These are phyloP conservation scores for Rhea pennata DNA, from an alignment of 2,113 vertebrate species.

Conservation along the genomic window DNA sequence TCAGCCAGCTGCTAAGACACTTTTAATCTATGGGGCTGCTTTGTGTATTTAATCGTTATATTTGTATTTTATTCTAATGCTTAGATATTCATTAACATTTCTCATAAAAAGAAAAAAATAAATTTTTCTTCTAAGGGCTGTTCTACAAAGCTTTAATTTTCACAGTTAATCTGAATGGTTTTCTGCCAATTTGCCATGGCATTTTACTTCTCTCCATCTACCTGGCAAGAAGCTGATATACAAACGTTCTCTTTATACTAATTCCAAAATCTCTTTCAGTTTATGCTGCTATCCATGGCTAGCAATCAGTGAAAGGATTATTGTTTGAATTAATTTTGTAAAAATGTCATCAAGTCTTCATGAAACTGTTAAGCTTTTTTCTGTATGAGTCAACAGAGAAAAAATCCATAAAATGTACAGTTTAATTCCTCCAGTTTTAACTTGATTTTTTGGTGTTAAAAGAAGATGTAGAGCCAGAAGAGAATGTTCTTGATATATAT, in stretches of 20 bases:
- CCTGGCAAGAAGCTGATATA: background rate
- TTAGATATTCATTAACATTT: constrained; percentile 5
- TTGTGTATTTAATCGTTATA: background rate
- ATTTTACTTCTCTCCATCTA: constrained; percentile 23
- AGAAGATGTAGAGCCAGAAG: background rate
- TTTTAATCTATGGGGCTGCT: background rate
- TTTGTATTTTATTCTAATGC: background rate
- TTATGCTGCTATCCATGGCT: background rate
- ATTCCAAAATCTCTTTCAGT: constrained; percentile 9
- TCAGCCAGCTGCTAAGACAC: background rate
- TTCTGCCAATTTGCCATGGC: background rate
- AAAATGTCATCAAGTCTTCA: background rate
- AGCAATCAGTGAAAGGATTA: constrained; percentile 4
- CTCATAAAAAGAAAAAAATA: background rate
- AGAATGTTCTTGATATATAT: background rate
- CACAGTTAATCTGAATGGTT: background rate
- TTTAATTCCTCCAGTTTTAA: background rate
- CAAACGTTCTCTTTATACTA: background rate
- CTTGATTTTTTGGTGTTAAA: background rate
- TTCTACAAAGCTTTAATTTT: constrained; percentile 40
- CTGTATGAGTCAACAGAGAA: background rate
- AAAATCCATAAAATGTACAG: background rate
- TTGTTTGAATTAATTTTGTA: background rate
- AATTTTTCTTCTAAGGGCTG: background rate
- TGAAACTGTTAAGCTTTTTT: background rate